Evolutionary conservation across 2,113 vertebrate species (phyloP).

Genomic region (Vulpes lagopus): DNA sequence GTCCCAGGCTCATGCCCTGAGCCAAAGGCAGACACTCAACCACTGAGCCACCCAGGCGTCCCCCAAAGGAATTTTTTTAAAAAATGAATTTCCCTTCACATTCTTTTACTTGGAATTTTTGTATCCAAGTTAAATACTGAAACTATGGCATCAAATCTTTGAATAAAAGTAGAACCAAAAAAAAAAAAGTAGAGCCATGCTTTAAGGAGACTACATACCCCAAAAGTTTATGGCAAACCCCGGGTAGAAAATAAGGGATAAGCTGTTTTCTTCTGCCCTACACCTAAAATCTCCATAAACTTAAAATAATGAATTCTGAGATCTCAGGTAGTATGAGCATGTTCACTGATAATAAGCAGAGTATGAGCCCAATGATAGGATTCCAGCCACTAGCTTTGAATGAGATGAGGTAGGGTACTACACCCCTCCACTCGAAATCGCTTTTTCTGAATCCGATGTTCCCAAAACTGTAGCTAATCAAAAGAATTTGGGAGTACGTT

Average conservation of each 20-base stretch:
- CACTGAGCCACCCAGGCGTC: too few species aligned
- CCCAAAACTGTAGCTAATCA: conserved; percentile 53
- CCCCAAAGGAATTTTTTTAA: background rate
- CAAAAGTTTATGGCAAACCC: background rate
- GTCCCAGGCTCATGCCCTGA: too few species aligned
- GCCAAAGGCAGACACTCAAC: too few species aligned
- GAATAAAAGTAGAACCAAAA: background rate
- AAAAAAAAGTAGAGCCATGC: background rate
- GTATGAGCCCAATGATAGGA: background rate
- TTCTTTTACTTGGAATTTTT: conserved; percentile 43
- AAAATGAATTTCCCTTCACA: conserved; percentile 38
- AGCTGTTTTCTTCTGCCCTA: background rate
- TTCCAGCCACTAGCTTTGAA: background rate
- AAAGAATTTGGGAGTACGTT: conserved; percentile 58
- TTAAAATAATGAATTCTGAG: conserved; percentile 35
- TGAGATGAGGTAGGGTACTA: background rate
- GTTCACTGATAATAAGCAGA: background rate
- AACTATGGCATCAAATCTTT: background rate
- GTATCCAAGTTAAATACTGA: conserved; percentile 61
- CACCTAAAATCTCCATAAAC: background rate
- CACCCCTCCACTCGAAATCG: background rate
- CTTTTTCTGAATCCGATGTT: conserved; percentile 31
- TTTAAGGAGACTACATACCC: background rate
- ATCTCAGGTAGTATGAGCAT: conserved; percentile 16
- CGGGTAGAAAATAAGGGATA: background rate